These are phyloP conservation scores for Myotis daubentonii DNA, from an alignment of 2,797 vertebrate genomes.

Conservation along the genomic window DNA sequence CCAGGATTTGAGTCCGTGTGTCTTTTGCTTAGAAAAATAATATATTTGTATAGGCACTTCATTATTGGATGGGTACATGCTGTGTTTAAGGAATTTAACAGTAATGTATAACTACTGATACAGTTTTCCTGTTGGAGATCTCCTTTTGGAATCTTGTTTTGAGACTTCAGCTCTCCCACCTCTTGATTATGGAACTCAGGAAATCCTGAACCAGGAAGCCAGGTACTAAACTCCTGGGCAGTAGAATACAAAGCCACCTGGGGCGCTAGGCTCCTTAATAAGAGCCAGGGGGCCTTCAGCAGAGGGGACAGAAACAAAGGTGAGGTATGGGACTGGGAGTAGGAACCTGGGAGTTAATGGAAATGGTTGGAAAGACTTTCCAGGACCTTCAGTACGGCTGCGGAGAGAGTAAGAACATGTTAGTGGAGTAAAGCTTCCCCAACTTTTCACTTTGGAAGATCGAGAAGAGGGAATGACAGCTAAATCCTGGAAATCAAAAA, in stretches of 20 bases:
- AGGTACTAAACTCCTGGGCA: neutral
- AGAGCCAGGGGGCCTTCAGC: neutral
- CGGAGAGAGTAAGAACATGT: neutral
- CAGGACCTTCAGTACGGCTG: neutral
- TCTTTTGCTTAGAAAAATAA: slow-evolving; percentile 48
- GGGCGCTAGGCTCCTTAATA: neutral
- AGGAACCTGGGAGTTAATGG: neutral
- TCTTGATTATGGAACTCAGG: neutral
- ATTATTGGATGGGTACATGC: neutral
- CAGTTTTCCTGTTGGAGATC: neutral
- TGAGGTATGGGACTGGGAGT: neutral
- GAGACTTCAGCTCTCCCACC: neutral
- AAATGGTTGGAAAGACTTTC: neutral
- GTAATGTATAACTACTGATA: neutral
- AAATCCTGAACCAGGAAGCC: neutral
- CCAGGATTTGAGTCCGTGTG: neutral
- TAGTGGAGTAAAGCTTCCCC: neutral
- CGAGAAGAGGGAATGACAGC: neutral
- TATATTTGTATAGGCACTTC: neutral
- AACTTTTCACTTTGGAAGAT: neutral
- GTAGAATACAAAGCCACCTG: neutral
- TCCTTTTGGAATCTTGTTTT: slow-evolving; percentile 5
- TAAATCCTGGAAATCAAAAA: neutral
- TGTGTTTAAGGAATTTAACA: neutral
- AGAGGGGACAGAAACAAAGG: neutral